Conservation (phyloP, 53 echinoderm and acorn worm genomes). For the Paelopatides confundens region DNA sequence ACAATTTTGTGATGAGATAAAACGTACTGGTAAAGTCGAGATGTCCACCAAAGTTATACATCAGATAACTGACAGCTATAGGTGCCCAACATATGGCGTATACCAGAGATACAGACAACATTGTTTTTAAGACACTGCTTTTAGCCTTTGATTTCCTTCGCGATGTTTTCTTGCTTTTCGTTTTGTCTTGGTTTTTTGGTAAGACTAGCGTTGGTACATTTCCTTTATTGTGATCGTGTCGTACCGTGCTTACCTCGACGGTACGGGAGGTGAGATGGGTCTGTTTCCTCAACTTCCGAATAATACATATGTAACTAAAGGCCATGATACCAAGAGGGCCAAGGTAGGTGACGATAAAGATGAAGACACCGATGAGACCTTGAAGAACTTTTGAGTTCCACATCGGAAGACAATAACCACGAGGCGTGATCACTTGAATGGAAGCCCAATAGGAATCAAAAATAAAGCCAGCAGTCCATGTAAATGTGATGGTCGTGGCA, state of each 20-base stretch:
- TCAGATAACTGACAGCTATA: conserved; percentile 78
- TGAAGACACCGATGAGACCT: conserved; percentile 71
- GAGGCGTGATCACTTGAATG: conserved; percentile 66
- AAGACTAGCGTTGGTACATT: not conserved
- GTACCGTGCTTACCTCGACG: not conserved
- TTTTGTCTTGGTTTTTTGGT: not conserved
- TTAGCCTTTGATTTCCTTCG: conserved; percentile 60
- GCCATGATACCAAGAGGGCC: conserved; percentile 77
- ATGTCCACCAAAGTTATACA: conserved; percentile 81
- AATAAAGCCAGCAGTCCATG: conserved; percentile 79
- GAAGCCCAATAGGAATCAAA: conserved; percentile 84
- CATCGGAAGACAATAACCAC: conserved; percentile 56
- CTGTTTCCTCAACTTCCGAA: conserved; percentile 68
- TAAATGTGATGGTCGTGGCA: conserved; percentile 12
- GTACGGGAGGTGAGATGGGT: not conserved
- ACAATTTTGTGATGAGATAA: conserved; percentile 78
- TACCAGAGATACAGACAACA: conserved; percentile 73
- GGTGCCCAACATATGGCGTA: conserved; percentile 92
- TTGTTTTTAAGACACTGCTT: conserved; percentile 84
- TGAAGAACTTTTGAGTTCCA: conserved; percentile 63
- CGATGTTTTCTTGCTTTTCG: not conserved
- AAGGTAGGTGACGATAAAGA: conserved; percentile 86
- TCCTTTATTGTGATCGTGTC: not conserved
- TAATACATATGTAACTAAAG: conserved; percentile 74
- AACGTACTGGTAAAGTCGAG: conserved; percentile 76